Conservation (phyloP, 2,888 invertebrate genomes). For the Polia nebulosa region DNA sequence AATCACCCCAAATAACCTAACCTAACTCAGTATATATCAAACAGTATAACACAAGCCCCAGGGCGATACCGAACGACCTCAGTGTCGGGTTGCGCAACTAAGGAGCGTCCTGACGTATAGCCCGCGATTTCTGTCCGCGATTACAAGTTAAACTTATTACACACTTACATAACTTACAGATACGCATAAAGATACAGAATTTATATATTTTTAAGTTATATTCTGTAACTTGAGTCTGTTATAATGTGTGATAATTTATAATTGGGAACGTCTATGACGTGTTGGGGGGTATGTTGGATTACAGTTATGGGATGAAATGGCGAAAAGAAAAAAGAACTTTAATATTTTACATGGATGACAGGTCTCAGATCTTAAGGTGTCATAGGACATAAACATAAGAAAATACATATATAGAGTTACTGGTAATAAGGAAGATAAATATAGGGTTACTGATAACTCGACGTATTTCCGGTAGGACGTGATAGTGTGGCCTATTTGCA, state of each 20-base stretch:
- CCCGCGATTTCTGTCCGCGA: constrained; percentile 66
- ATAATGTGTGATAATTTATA: constrained; percentile 55
- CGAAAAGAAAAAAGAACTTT: no score
- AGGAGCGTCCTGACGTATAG: constrained; percentile 68
- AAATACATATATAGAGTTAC: no score
- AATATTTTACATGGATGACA: no score
- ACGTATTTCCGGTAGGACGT: no score
- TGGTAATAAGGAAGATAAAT: no score
- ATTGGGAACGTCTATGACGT: constrained; percentile 37
- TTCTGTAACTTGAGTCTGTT: constrained; percentile 55
- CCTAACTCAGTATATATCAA: constrained; percentile 19
- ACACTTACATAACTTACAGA: constrained; percentile 69
- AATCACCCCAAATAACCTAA: constrained; percentile 21
- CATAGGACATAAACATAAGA: no score
- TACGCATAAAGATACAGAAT: constrained; percentile 64
- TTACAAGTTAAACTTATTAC: constrained; percentile 69
- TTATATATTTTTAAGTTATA: constrained; percentile 64
- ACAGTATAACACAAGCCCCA: constrained; percentile 40
- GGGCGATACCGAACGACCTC: constrained; percentile 53
- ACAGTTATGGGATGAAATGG: not conserved
- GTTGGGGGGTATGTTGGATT: not conserved
- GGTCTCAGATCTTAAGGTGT: no score
- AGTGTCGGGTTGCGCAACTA: constrained; percentile 64
- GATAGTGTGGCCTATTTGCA: no score
- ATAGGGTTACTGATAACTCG: no score